phyloP scores from a whole-genome alignment of 2,888 invertebrate genomes.

The Epicampocera succincta region DNA sequence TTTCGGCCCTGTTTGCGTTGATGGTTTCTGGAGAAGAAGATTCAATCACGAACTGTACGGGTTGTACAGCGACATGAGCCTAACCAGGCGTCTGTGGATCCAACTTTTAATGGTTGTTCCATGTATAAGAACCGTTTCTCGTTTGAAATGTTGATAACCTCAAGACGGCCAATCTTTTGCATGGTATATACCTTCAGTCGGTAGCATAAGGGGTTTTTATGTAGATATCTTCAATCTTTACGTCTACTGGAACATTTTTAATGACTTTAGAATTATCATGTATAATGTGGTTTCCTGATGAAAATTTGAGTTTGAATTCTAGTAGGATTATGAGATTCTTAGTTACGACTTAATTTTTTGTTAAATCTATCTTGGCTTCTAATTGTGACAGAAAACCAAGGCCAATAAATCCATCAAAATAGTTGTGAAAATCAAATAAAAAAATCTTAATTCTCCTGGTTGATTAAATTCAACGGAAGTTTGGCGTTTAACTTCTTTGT shows the following conservation, averaged over 20 bases:
- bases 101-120: slow-evolving; percentile 20
- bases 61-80: no score
- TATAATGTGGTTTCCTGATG: slow-evolving; percentile 9
- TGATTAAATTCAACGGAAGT: slow-evolving; percentile 20
- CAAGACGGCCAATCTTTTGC: not conserved
- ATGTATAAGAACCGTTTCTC: slow-evolving; percentile 8
- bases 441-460: slow-evolving; percentile 12
- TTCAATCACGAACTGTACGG: no score
- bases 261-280: slow-evolving; percentile 5
- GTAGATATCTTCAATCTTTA: slow-evolving; percentile 19
- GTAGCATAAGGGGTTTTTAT: not conserved
- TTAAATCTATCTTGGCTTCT: slow-evolving; percentile 26
- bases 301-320: slow-evolving; percentile 21
- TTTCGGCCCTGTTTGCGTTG: no score
- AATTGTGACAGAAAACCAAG: slow-evolving; percentile 20
- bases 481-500: not conserved
- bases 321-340: slow-evolving; percentile 10
- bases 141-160: slow-evolving; percentile 6
- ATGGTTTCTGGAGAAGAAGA: no score
- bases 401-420: slow-evolving; percentile 19
- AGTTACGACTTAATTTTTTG: slow-evolving; percentile 7
- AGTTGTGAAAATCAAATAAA: slow-evolving; percentile 19
- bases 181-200: not conserved
- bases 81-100: no score
- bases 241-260: slow-evolving; percentile 11